These are phyloP conservation scores for Apotomis capreana DNA, from an alignment of 2,888 invertebrate species.

Conservation along the genomic window DNA sequence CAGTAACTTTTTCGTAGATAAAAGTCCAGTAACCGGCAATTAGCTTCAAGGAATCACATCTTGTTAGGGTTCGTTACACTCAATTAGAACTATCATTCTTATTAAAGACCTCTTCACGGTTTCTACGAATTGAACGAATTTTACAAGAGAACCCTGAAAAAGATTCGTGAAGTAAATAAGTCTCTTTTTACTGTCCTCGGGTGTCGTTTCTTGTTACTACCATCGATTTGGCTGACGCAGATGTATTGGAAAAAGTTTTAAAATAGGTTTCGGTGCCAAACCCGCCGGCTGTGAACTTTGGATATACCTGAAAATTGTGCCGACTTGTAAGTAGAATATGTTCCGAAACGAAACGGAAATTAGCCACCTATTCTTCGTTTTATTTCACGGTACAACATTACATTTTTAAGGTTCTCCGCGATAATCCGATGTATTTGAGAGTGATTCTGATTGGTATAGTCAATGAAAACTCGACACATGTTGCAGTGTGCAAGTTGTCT, in stretches of 20 bases:
- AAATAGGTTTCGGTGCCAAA: slow-evolving; percentile 12
- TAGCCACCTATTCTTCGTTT: too few species aligned
- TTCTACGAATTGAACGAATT: background rate
- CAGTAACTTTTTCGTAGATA: slow-evolving; percentile 11
- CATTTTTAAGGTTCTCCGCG: too few species aligned
- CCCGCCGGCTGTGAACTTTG: background rate
- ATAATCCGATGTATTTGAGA: too few species aligned
- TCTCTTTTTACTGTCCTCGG: background rate
- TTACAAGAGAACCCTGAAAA: background rate
- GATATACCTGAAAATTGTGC: background rate
- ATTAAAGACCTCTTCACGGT: background rate
- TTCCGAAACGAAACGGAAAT: background rate
- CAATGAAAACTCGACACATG: too few species aligned
- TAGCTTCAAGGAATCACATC: slow-evolving; percentile 23
- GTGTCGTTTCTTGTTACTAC: background rate
- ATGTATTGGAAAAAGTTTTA: background rate
- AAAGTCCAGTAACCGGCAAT: slow-evolving; percentile 8
- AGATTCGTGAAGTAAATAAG: background rate
- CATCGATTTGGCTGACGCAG: background rate
- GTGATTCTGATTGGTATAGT: too few species aligned
- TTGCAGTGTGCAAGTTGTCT: background rate
- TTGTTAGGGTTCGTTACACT: slow-evolving; percentile 27
- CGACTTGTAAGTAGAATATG: background rate
- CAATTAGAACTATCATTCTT: slow-evolving; percentile 23
- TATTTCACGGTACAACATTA: too few species aligned